phyloP scores from a whole-genome alignment of 2,888 invertebrate species.

The Urechis unicinctus region DNA sequence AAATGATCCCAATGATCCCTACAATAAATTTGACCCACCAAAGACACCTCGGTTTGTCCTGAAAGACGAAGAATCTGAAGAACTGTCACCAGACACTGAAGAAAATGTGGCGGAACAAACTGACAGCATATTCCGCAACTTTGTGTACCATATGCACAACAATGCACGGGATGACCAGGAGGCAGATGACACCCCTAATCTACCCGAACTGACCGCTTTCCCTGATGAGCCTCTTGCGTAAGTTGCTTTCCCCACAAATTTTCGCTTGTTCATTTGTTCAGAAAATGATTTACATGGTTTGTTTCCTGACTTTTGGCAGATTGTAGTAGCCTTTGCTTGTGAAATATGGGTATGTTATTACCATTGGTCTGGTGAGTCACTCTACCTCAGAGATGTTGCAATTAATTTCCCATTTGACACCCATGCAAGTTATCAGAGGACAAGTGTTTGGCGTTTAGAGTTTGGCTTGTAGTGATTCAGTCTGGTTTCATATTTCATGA shows the following conservation, averaged over 20 bases:
- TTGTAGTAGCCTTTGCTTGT: too few species aligned
- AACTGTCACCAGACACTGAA: conserved; percentile 35
- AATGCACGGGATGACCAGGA: conserved; percentile 27
- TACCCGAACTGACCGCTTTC: conserved; percentile 36
- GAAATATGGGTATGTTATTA: too few species aligned
- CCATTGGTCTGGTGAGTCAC: too few species aligned
- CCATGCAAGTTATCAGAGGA: too few species aligned
- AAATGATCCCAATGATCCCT: conserved; percentile 15
- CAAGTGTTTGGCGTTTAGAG: too few species aligned
- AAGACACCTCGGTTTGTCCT: conserved; percentile 22
- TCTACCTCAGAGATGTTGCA: too few species aligned
- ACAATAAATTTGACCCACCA: conserved; percentile 16
- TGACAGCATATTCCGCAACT: conserved; percentile 41
- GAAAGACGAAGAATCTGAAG: conserved; percentile 16
- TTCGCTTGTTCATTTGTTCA: not conserved
- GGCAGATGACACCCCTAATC: conserved; percentile 26
- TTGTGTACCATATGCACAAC: conserved; percentile 30
- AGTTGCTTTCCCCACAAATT: conserved; percentile 1
- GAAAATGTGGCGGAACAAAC: conserved; percentile 42
- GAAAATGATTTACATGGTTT: too few species aligned
- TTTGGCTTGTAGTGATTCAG: too few species aligned
- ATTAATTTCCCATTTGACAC: too few species aligned
- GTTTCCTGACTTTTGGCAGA: too few species aligned
- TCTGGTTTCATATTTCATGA: too few species aligned
- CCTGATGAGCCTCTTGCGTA: conserved; percentile 34